Conservation (phyloP, 2,888 invertebrate species). For the Syrphus vitripennis region DNA sequence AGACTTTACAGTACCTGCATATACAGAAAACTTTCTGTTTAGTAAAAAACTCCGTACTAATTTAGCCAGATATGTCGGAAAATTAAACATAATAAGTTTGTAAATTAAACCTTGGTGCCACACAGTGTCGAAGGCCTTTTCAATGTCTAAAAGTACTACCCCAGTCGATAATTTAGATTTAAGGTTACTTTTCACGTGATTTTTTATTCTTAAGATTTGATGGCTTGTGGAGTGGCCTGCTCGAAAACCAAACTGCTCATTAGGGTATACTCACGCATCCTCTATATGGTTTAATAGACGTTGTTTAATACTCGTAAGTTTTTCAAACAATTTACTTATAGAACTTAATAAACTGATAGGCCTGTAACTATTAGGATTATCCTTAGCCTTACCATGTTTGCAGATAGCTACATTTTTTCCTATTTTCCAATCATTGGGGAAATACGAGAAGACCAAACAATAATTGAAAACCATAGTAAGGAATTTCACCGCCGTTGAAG, state of each 20-base stretch:
- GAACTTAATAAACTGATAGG: not conserved
- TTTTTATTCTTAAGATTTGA: not conserved
- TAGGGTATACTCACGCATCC: not conserved
- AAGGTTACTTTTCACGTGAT: not conserved
- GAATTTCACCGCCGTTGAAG: not conserved
- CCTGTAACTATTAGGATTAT: not conserved
- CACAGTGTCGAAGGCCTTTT: not conserved
- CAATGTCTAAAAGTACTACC: not conserved
- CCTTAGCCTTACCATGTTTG: not conserved
- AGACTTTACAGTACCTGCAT: not conserved
- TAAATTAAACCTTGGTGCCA: not conserved
- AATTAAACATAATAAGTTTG: not conserved
- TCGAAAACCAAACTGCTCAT: not conserved
- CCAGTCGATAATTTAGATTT: not conserved
- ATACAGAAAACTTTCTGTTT: not conserved
- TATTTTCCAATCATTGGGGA: slow-evolving; percentile 3
- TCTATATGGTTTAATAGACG: not conserved
- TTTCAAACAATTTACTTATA: not conserved
- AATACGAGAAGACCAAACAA: not conserved
- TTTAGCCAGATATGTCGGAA: too few species aligned
- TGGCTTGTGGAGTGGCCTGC: not conserved
- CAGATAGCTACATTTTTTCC: not conserved
- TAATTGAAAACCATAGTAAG: not conserved
- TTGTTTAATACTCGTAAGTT: not conserved
- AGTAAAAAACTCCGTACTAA: too few species aligned